Base-by-base conservation (phyloP, 2,888 invertebrate genomes). In the Pterostichus madidus region DNA sequence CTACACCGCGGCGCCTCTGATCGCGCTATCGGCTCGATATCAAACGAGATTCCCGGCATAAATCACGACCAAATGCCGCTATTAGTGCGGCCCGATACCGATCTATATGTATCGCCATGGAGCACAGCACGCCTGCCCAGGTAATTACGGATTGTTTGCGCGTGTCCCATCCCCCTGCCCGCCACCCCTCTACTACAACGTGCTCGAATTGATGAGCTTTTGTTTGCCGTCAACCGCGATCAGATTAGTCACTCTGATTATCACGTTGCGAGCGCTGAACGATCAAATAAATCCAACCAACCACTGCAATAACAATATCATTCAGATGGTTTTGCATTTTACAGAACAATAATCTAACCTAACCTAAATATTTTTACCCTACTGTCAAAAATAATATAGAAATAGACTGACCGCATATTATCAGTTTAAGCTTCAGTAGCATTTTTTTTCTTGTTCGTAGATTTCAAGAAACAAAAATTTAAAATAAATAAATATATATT, bases 21-120 rank as follows among this genome's bases (percentile, higher is more conserved):
- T 87, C 87, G 85, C 84, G 84, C 86, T 87, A 87, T 87, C 87
- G 79, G 85, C 75, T 84, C 84, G 85, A 86, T 86, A 87, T 87
- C 87, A 86, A 86, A 86, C 86, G 85, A 84, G 85, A 86, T 86
- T 86, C 85, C 83, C 85, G 85, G 85, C 86, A 86, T 87, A 86
- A 86, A 87, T 87, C 87, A 87, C 52, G 52, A 13, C 52, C 68
- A 71, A 53, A 84, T 84, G 84, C 85, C 85, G 85, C 85, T 86
- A 86, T 86, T 86, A 86, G 86, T 85, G 85, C 56, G 83, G 44
- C 17, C 24, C 68, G 87, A 87, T 87, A 87, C 85, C 86, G 85
- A 87, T 87, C 87, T 83, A 87, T 87, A 85, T 86, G 86, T 85
- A 87, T 87, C 87, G 87, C 56, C 35, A 13, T 76, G 8, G 13